Evolutionary conservation across 1,140 invertebrate genomes (phyloP).

Genomic region (Paraescarpia echinospica): DNA sequence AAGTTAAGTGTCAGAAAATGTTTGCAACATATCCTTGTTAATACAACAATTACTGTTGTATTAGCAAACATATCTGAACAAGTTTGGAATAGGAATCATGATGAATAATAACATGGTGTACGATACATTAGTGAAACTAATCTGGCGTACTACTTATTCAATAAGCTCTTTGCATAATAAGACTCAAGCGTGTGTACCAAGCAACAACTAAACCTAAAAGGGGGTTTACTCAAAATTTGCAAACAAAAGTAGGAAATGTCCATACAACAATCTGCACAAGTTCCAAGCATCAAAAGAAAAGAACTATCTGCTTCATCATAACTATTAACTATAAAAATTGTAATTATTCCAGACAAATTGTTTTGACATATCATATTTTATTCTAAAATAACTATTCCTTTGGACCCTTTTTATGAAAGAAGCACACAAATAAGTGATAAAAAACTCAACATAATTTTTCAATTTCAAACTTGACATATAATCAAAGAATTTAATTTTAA

Average conservation of each 20-base stretch:
- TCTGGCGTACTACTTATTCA: background rate
- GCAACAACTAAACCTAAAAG: background rate
- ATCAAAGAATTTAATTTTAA: background rate
- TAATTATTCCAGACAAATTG: background rate
- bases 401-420: too few species aligned
- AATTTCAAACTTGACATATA: background rate
- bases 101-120: background rate
- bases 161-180: background rate
- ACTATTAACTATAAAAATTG: background rate
- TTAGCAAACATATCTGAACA: background rate
- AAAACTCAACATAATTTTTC: too few species aligned
- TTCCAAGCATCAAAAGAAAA: background rate
- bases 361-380: background rate
- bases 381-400: background rate
- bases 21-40: background rate
- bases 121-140: background rate
- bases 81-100: background rate
- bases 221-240: too few species aligned
- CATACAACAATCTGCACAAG: too few species aligned
- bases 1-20: too few species aligned
- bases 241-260: too few species aligned
- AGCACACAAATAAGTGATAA: too few species aligned
- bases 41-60: background rate
- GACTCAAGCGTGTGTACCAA: background rate
- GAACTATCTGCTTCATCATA: background rate